Percentiles rank a stretch among this genome's conserved stretches.
phyloP scores from a whole-genome alignment of 2,888 invertebrate genomes.

The Ashinkailepas kermadecensis region DNA sequence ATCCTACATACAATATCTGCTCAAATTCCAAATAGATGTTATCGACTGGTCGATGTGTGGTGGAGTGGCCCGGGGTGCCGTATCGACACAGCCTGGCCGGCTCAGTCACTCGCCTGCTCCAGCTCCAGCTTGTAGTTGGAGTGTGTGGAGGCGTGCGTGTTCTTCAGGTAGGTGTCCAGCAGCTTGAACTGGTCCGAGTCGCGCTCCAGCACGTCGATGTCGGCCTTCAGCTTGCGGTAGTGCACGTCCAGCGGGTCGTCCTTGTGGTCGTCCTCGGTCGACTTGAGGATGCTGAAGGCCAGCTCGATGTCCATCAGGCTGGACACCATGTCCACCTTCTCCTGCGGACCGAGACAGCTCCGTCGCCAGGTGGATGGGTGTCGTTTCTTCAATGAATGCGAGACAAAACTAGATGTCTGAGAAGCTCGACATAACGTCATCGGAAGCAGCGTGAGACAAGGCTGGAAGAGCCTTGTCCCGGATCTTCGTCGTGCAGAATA shows the following conservation, averaged over 20 bases:
- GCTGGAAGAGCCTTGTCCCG: too few species aligned
- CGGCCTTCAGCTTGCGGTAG: conserved; percentile 77
- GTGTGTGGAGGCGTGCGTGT: conserved; percentile 91
- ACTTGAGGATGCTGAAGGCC: conserved; percentile 77
- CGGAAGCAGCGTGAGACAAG: too few species aligned
- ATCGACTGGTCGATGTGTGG: too few species aligned
- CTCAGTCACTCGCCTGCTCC: conserved; percentile 47
- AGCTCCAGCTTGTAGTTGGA: conserved; percentile 61
- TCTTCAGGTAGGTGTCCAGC: conserved; percentile 67
- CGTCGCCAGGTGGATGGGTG: too few species aligned
- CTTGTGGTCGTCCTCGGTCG: conserved; percentile 46
- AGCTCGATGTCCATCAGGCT: conserved; percentile 89
- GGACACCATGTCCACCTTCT: conserved; percentile 78
- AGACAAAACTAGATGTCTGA: too few species aligned
- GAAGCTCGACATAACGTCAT: too few species aligned
- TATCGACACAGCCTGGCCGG: neutral
- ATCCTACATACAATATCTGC: too few species aligned
- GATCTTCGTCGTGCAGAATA: too few species aligned
- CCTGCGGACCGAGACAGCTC: conserved; percentile 41
- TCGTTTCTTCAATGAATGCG: too few species aligned
- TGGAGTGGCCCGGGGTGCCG: too few species aligned
- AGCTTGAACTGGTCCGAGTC: conserved; percentile 43
- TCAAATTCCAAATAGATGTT: too few species aligned
- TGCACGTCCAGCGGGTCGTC: conserved; percentile 69
- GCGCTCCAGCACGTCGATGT: conserved; percentile 51